Evolutionary conservation across 2,113 vertebrate genomes (phyloP).

Genomic region (Campylomormyrus numenius): DNA sequence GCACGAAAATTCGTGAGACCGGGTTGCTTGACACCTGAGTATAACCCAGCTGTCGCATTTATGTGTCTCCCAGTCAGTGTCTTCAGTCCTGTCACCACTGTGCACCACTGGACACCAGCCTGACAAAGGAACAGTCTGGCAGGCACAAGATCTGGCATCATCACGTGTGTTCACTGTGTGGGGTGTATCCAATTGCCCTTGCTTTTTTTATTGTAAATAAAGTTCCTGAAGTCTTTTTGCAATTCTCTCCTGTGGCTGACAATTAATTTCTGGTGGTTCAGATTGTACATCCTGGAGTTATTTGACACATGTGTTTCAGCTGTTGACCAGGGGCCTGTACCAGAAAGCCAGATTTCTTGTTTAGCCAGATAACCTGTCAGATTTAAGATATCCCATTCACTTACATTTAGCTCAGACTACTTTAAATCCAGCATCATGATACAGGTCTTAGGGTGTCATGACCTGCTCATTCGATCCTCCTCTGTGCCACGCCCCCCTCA

Average conservation of each 20-base stretch:
- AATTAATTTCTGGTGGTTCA: background rate
- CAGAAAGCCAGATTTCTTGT: background rate
- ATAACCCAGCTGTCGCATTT: background rate
- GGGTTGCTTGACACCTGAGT: background rate
- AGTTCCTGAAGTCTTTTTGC: background rate
- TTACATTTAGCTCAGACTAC: background rate
- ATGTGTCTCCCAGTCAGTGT: background rate
- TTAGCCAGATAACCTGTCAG: background rate
- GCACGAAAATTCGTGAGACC: too few species aligned
- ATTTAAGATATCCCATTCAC: background rate
- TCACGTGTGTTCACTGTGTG: background rate
- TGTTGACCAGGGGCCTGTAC: background rate
- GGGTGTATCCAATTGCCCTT: background rate
- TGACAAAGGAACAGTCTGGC: background rate
- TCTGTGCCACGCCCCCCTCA: too few species aligned
- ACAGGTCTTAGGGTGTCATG: background rate
- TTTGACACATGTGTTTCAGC: background rate
- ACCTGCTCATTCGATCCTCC: too few species aligned
- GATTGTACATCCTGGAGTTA: background rate
- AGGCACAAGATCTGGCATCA: background rate
- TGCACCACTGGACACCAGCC: background rate
- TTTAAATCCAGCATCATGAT: background rate
- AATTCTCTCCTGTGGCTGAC: background rate
- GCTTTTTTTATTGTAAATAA: background rate
- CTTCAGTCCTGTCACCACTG: background rate